Conservation (phyloP, 2,797 vertebrate species). For the Cyclopterus lumpus region DNA sequence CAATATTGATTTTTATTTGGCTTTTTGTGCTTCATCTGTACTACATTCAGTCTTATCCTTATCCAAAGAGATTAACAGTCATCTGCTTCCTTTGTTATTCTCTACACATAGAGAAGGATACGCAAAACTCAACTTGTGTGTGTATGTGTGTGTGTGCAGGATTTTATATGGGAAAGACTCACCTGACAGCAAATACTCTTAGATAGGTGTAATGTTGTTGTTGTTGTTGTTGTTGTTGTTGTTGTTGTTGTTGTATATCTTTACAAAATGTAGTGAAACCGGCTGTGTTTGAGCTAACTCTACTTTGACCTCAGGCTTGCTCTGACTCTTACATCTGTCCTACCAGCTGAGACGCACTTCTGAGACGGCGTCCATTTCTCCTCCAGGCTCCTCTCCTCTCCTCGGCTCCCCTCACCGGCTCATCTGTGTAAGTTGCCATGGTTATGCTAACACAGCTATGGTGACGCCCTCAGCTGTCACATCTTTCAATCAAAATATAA, state of each 20-base stretch:
- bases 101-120: neutral
- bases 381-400: conserved; percentile 90
- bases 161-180: neutral
- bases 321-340: conserved; percentile 16
- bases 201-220: neutral
- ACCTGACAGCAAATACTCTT: neutral
- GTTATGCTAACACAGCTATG: neutral
- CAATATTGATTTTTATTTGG: neutral
- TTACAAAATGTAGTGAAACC: neutral
- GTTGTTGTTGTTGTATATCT: neutral
- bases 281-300: conserved; percentile 3
- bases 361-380: conserved; percentile 92
- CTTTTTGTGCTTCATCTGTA: neutral
- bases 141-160: neutral
- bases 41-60: neutral
- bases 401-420: conserved; percentile 93
- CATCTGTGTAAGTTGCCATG: conserved; percentile 88
- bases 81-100: neutral
- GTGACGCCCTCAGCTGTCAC: conserved; percentile 29
- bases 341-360: conserved; percentile 92
- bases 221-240: neutral
- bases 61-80: neutral
- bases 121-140: neutral
- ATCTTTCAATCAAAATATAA: conserved; percentile 39
- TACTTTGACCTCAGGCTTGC: conserved; percentile 7